Percentiles rank a stretch among this genome's conserved stretches.
These are phyloP conservation scores for Diachasmimorpha longicaudata DNA, from an alignment of 1,140 invertebrate genomes.

Conservation along the genomic window DNA sequence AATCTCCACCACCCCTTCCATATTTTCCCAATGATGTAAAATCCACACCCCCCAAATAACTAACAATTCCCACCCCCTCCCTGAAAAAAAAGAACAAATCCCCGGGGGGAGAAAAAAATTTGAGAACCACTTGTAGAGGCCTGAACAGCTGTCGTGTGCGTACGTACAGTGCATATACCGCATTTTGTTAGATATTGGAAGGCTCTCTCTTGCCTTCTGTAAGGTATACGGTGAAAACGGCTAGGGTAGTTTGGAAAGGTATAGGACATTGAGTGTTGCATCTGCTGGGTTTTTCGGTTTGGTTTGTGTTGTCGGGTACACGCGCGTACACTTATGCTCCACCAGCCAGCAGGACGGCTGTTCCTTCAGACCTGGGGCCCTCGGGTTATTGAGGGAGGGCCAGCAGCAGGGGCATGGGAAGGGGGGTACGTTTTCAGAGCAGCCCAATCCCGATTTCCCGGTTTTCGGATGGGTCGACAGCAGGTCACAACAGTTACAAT, in stretches of 20 bases:
- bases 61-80: too few species aligned
- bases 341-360: neutral
- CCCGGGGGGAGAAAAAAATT: conserved; percentile 40
- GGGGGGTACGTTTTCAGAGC: neutral
- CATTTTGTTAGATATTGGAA: neutral
- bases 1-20: too few species aligned
- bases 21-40: too few species aligned
- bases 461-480: neutral
- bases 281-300: neutral
- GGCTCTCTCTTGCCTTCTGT: neutral
- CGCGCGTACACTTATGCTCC: neutral
- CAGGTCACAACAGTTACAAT: neutral
- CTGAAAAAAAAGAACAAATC: conserved; percentile 26
- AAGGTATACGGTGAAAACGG: neutral
- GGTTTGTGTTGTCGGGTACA: neutral
- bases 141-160: conserved; percentile 49
- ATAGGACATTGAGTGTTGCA: neutral
- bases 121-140: conserved; percentile 63
- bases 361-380: neutral
- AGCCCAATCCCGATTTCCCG: neutral
- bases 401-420: neutral
- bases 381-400: neutral
- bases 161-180: neutral
- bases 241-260: neutral
- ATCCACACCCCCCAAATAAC: too few species aligned